Evolutionary conservation across 1,140 invertebrate species (phyloP), one percentile per base, ranked within the genome.

Genomic region (Fopius arisanus): DNA sequence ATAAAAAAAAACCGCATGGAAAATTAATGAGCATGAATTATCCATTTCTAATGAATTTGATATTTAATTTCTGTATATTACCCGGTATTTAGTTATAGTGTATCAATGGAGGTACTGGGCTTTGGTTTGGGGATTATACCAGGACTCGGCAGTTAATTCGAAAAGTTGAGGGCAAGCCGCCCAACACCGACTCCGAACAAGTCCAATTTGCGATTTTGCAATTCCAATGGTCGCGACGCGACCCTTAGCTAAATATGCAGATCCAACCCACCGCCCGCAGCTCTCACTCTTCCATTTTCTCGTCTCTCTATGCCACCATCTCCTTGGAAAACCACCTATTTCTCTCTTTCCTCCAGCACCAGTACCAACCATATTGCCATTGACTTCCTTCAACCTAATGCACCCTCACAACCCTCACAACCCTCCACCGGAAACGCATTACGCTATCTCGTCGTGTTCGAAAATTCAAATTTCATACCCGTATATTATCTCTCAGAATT

Each of bases 151-250:
- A 79, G 78, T 81, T 82, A 79, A 81, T 82, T 80, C 78, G 78
- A 80, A 82, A 82, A 82, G 78, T 82, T 82, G 62, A 70, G 70
- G 77, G 75, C 78, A 70, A 19, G 37, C 67, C 67, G 62, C 62
- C 29, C 67, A 67, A 73, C 73, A 65, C 19, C 76, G 73, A 75
- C 75, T 79, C 5, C 79, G 79, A 83, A 82, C 80, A 81, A 82
- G 77, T 83, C 79, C 79, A 83, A 80, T 83, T 82, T 81, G 77
- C 78, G 77, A 81, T 81, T 83, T 83, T 82, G 82, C 82, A 82
- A 83, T 82, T 81, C 81, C 82, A 83, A 82, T 82, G 79, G 79
- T 77, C 79, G 72, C 78, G 69, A 74, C 78, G 81, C 80, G 81
- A 81, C 82, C 81, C 80, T 81, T 79, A 78, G 76, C 78, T 79